Evolutionary conservation across 2,797 vertebrate species (phyloP).

Genomic region (Scleropages formosus): DNA sequence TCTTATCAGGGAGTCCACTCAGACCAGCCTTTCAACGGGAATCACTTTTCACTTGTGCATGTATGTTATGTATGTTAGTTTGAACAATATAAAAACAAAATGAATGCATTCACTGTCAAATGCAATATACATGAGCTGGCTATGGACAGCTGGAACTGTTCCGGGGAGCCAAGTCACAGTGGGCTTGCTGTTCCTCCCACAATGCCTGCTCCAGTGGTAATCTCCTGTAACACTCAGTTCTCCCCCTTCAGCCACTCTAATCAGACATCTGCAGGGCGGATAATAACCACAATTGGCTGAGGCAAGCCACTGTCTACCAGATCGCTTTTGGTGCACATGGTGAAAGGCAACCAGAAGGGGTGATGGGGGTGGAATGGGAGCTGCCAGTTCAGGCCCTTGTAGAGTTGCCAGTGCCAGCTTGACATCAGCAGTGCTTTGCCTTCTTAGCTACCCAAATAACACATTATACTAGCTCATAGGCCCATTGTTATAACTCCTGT

Average conservation of each 20-base stretch:
- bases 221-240: constrained; percentile 21
- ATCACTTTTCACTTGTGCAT: too few species aligned
- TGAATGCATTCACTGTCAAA: not conserved
- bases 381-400: constrained; percentile 14
- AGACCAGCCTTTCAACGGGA: too few species aligned
- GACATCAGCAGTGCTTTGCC: not conserved
- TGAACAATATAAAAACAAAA: not conserved
- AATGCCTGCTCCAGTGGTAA: constrained; percentile 11
- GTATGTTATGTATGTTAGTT: too few species aligned
- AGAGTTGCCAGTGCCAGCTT: not conserved
- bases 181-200: constrained; percentile 6
- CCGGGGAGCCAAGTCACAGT: not conserved
- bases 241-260: constrained; percentile 14
- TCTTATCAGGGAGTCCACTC: not conserved
- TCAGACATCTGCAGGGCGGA: constrained; percentile 27
- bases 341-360: not conserved
- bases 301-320: not conserved
- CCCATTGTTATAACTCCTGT: not conserved
- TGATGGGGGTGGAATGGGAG: not conserved
- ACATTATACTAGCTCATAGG: not conserved
- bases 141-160: not conserved
- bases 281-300: constrained; percentile 19
- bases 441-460: not conserved
- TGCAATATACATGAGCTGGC: not conserved
- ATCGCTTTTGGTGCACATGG: constrained; percentile 15